phyloP scores from a whole-genome alignment of 2,113 vertebrate species.

The Varanus komodoensis region DNA sequence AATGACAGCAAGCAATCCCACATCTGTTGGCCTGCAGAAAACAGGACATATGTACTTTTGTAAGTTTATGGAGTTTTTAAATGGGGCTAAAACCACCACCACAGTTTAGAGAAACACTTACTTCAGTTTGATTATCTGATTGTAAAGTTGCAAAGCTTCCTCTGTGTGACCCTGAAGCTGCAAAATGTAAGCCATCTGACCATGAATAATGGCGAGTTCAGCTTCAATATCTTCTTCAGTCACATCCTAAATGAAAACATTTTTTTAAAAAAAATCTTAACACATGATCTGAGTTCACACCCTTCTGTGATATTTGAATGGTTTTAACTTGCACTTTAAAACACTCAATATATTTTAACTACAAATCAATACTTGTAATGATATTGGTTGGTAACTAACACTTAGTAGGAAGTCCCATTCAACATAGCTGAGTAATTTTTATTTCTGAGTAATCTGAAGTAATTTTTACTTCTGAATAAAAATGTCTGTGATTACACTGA shows the following conservation, averaged over 20 bases:
- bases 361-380: neutral
- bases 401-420: neutral
- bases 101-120: slow-evolving; percentile 72
- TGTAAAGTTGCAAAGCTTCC: slow-evolving; percentile 96
- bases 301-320: neutral
- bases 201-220: slow-evolving; percentile 96
- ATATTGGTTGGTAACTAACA: neutral
- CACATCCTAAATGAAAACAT: slow-evolving; percentile 84
- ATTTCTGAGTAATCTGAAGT: neutral
- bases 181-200: slow-evolving; percentile 97
- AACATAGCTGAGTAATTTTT: neutral
- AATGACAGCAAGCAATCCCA: slow-evolving; percentile 95
- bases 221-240: slow-evolving; percentile 94
- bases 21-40: slow-evolving; percentile 91
- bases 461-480: neutral
- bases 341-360: neutral
- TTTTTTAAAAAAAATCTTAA: neutral
- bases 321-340: neutral
- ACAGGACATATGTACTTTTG: slow-evolving; percentile 36
- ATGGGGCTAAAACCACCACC: neutral
- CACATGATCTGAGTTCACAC: neutral
- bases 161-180: slow-evolving; percentile 93
- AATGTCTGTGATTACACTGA: neutral
- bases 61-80: slow-evolving; percentile 85
- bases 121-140: slow-evolving; percentile 99